Evolutionary conservation across 2,797 vertebrate species (phyloP), one percentile per base, ranked within the genome.

Genomic region (Chanos chanos): DNA sequence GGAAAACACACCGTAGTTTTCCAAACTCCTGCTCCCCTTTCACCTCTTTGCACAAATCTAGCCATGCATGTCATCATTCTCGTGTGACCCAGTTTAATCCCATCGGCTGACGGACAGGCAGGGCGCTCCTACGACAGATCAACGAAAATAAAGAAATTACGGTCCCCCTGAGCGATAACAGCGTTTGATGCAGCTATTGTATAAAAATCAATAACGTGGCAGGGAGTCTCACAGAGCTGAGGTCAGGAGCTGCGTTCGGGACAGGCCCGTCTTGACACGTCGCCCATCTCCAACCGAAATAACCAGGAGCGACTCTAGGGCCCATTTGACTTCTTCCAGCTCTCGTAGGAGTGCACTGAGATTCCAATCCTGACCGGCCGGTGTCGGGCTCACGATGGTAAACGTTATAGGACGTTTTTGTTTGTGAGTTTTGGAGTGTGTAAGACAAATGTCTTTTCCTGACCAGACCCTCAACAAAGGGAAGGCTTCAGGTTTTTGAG

Each of bases 111-210:
- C 78, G 66, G 71, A 68, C 54, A 64, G 50, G 51, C 34, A 67
- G 56, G 60, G 52, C 71, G 67, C 61, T 49, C 60, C 63, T 61
- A 52, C 30, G 57, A 66, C 68, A 71, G 65, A 70, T 75, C 31
- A 68, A 75, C 74, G 41, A 28, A 70, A 77, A 61, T 40, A 58
- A 59, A 73, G 68, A 77, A 76, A 72, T 69, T 51, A 39, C 36
- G 66, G 24, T 54, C 61, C 80, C 68, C 67, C 68, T 47, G 73
- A 80, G 80, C 79, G 82, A 83, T 77, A 72, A 77, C 69, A 59
- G 70, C 66, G 71, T 77, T 71, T 82, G 78, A 80, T 82, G 77
- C 63, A 57, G 73, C n/a, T 79, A 82, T 81, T 70, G 82, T 77
- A 72, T 70, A 65, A 76, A 80, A 82, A 80, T 81, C 77, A 73